Evolutionary conservation across 2,113 vertebrate genomes (phyloP), one percentile per base, ranked within the genome.

Genomic region (Galbula dea): DNA sequence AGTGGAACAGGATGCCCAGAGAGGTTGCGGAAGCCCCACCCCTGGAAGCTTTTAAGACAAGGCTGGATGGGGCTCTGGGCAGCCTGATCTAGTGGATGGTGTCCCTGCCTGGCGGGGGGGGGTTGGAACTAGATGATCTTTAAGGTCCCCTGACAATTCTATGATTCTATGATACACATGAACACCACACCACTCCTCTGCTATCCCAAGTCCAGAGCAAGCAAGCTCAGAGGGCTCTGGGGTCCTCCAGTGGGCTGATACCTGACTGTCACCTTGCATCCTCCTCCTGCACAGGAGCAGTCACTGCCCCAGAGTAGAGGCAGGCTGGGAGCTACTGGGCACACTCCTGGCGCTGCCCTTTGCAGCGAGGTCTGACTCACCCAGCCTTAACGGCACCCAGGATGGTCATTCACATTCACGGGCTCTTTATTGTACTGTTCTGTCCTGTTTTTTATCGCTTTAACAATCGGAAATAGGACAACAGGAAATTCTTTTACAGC

Each of bases 401-500:
- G 91, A 54, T 3, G 2, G 62, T 4, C 55, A 62, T 95, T 83
- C 91, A 14, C 37, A 1, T 36, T 39, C 92, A 39, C 41, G 2
- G 13, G 23, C 92, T 73, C 89, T 79, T 85, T 74, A 67, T 66
- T 85, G 78, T 7, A 32, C 67, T 36, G 43, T 1, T 93, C 80
- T 79, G 51, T 24, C 54, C 67, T 36, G 29, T 10, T 82, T 84
- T 92, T 83, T 51, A 84, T 52, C 58, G 51, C 90, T 93, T 80
- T 36, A 94, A 91, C 84, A 65, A 83, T 59, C 21, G 17, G 78
- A 94, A 96, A 92, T 21, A 85, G 48, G 75, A 85, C 80, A 89
- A 86, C 89, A 96, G 89, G 89, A 96, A 91, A 87, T 87, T 79
- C 81, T 92, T 89, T 80, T 82, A 82, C 37, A 83, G 91, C 78